Evolutionary conservation across 2,797 vertebrate genomes (phyloP), one percentile per base, ranked within the genome.

Genomic region (Danio albolineatus): DNA sequence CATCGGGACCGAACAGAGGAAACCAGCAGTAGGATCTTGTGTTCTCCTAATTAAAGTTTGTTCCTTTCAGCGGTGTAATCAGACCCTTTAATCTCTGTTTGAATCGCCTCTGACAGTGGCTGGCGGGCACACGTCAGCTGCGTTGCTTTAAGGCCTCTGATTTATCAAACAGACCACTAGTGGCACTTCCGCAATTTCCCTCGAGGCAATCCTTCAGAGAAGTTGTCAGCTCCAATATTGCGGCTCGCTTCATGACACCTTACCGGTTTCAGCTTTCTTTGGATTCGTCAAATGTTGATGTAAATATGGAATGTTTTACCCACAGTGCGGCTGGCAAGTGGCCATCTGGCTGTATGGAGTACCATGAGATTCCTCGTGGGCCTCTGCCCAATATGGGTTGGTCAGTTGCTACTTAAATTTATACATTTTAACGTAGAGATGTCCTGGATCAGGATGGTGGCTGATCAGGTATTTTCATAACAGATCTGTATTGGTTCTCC

Each of bases 141-240:
- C 65, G 56, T 73, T 56, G 78, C 62, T 85, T 75, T 82, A 73
- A 75, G 84, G 64, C 66, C 73, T 71, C 75, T 81, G 81, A 87
- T 88, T 88, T 84, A 85, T 88, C 87, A 88, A 84, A 82, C 73
- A 69, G 83, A 86, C 85, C 76, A 76, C 71, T 64, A 67, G 80
- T 85, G 85, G 81, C 83, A 87, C 75, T 79, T 82, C 74, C 59
- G 67, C 87, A 83, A 88, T 88, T 85, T 85, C 85, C 85, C 87
- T 54, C 5, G 79, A 79, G 83, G 85, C 83, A 17, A 80, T 83
- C 61, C 84, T 84, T 87, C 85, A 87, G 83, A 84, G 70, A 76
- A 85, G 74, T 80, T 87, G 87, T 88, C 85, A 77, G 78, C 78
- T 81, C 61, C 78, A 72, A 86, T 87, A 60, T 72, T 48, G 75